phyloP scores from a whole-genome alignment of 2,797 vertebrate species.

The Heteromormyrus szaboi region DNA sequence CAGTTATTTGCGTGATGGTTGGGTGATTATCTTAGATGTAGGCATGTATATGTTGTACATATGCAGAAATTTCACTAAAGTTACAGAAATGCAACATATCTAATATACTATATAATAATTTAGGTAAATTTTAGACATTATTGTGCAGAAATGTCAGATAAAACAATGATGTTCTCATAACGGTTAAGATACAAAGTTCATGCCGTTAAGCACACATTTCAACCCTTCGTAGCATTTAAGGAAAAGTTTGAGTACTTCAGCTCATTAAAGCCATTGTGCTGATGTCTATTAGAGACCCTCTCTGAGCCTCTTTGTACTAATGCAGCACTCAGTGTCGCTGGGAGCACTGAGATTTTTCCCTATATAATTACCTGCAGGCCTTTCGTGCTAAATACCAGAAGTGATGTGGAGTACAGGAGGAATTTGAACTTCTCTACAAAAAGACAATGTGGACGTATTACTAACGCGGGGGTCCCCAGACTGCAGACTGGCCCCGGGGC shows the following conservation, averaged over 20 bases:
- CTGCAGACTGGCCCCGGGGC: background rate
- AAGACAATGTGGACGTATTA: background rate
- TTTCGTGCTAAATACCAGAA: background rate
- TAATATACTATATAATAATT: background rate
- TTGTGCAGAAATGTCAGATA: background rate
- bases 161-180: slow-evolving; percentile 2
- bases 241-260: background rate
- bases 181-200: background rate
- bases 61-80: background rate
- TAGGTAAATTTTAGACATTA: background rate
- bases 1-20: background rate
- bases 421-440: background rate
- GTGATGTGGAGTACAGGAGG: background rate
- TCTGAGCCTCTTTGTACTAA: background rate
- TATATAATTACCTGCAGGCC: background rate
- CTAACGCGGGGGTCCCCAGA: background rate
- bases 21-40: background rate
- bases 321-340: background rate
- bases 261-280: background rate
- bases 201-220: background rate
- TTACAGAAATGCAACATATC: background rate
- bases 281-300: background rate
- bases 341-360: background rate
- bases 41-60: background rate
- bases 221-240: background rate